phyloP scores from a whole-genome alignment of 1,140 invertebrate species.

The Nasonia vitripennis region DNA sequence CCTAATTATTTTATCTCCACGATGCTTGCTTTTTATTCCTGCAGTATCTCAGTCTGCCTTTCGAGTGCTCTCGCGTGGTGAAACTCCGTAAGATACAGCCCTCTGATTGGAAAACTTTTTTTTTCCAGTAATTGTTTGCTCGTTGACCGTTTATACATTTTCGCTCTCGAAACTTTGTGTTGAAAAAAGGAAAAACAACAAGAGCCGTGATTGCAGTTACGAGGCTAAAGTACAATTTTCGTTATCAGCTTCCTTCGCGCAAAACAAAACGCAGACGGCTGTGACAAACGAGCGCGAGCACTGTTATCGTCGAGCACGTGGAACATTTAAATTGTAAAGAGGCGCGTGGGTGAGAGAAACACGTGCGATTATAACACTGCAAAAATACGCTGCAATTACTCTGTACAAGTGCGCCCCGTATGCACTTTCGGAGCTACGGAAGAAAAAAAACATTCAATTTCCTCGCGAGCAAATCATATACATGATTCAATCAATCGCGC shows the following conservation, averaged over 20 bases:
- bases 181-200: too few relatives aligned
- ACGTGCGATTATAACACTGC: neutral
- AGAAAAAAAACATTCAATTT: conserved; percentile 20
- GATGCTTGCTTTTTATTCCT: conserved; percentile 7
- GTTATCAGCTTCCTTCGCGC: too few relatives aligned
- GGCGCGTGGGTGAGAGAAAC: neutral
- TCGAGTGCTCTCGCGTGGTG: conserved; percentile 8
- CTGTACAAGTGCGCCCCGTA: neutral
- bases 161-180: too few relatives aligned
- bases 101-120: neutral
- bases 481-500: conserved; percentile 7
- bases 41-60: neutral
- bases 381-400: conserved; percentile 1
- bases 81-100: neutral
- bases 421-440: neutral
- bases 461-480: conserved; percentile 1
- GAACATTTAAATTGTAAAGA: conserved; percentile 1
- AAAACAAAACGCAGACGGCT: neutral
- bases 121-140: neutral
- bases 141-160: neutral
- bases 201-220: too few relatives aligned
- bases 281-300: neutral
- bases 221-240: too few relatives aligned
- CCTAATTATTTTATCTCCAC: conserved; percentile 59
- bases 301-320: neutral